Conservation (phyloP, 2,113 vertebrate genomes). For the Sminthopsis crassicaudata region DNA sequence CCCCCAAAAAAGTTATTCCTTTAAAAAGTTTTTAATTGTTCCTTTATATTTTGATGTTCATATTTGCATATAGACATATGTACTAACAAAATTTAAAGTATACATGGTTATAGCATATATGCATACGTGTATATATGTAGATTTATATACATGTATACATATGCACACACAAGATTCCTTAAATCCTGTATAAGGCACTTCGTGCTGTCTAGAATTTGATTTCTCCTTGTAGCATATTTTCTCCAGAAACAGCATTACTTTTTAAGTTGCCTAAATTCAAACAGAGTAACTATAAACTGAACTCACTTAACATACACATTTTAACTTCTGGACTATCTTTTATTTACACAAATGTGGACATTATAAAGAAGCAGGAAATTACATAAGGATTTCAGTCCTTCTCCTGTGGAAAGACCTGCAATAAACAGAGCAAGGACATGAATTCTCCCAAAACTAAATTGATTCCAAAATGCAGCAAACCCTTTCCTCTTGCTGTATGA, state of each 20-base stretch:
- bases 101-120: not conserved
- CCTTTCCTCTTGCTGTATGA: conserved; percentile 67
- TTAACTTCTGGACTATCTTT: conserved; percentile 41
- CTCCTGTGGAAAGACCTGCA: conserved; percentile 59
- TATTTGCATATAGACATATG: not conserved
- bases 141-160: no score
- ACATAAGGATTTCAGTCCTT: conserved; percentile 72
- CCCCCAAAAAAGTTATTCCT: conserved; percentile 27
- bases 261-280: not conserved
- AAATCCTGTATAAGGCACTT: conserved; percentile 28
- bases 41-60: conserved; percentile 31
- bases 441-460: conserved; percentile 74
- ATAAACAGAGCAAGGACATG: conserved; percentile 55
- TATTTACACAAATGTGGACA: conserved; percentile 51
- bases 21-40: conserved; percentile 29
- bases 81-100: not conserved
- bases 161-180: not conserved
- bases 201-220: not conserved
- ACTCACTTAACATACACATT: conserved; percentile 5
- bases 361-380: conserved; percentile 69
- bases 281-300: not conserved
- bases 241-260: conserved; percentile 14
- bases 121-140: no score
- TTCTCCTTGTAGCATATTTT: conserved; percentile 23
- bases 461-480: conserved; percentile 72